A percentile compares a stretch with the other conserved stretches of the same genome.
Conservation (phyloP, 2,113 vertebrate genomes). For the Ageneiosus marmoratus region DNA sequence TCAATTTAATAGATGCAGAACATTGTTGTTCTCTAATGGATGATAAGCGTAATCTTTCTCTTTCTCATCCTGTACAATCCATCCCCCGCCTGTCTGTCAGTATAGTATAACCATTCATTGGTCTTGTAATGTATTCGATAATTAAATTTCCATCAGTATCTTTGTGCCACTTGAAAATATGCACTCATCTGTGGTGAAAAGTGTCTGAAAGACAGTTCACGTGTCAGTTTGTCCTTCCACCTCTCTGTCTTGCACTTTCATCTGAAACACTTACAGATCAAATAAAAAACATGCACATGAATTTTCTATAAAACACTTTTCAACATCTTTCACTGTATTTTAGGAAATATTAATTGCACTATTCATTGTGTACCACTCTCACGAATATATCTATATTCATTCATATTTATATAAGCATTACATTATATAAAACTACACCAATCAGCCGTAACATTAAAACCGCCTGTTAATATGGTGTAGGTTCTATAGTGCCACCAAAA, state of each 20-base stretch:
- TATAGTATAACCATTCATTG: constrained; percentile 16
- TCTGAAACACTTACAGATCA: not conserved
- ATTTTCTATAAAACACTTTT: not conserved
- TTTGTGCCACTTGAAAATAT: constrained; percentile 30
- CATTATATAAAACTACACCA: too few relatives aligned
- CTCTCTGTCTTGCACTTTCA: constrained; percentile 20
- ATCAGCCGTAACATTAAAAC: too few relatives aligned
- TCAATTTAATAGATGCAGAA: constrained; percentile 29
- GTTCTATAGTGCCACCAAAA: too few relatives aligned
- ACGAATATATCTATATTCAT: not conserved
- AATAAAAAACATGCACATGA: not conserved
- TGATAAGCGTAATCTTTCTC: constrained; percentile 31
- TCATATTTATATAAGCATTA: too few relatives aligned
- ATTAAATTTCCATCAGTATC: constrained; percentile 41
- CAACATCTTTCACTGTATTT: not conserved
- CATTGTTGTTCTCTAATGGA: constrained; percentile 24
- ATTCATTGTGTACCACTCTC: not conserved
- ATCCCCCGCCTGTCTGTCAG: constrained; percentile 10
- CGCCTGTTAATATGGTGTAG: too few relatives aligned
- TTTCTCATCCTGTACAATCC: constrained; percentile 3
- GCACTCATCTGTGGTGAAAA: constrained; percentile 30
- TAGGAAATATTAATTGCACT: not conserved
- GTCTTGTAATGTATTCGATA: constrained; percentile 30
- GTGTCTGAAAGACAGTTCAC: constrained; percentile 1
- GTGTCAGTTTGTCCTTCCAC: constrained; percentile 29